phyloP scores from a whole-genome alignment of 2,797 vertebrate species.

The Notoglanidium macrostoma region DNA sequence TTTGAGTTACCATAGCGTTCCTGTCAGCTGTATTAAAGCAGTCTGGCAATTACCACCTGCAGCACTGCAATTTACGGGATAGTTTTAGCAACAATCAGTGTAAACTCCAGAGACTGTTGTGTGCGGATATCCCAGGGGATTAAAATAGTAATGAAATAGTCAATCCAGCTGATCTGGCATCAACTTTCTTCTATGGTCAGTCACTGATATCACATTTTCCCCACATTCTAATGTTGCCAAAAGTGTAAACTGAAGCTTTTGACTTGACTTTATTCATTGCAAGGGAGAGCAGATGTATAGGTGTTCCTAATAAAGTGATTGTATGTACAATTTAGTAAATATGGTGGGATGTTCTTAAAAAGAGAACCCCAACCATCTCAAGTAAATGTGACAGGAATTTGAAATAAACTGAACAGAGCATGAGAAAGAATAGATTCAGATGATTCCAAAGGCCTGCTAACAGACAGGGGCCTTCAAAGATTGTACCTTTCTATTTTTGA shows the following conservation, averaged over 20 bases:
- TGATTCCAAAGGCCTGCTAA: neutral
- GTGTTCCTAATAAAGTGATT: neutral
- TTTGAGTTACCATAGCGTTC: neutral
- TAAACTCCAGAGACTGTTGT: neutral
- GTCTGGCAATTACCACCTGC: neutral
- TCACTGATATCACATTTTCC: neutral
- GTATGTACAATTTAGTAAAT: neutral
- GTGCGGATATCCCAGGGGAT: neutral
- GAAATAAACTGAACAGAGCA: neutral
- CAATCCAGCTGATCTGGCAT: neutral
- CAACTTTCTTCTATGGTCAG: neutral
- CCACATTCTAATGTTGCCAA: neutral
- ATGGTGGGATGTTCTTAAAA: neutral
- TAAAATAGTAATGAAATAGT: neutral
- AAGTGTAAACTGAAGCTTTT: neutral
- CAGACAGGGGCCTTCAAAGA: neutral
- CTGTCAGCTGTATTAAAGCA: neutral
- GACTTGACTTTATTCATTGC: neutral
- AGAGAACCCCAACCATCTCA: neutral
- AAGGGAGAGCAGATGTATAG: conserved; percentile 2
- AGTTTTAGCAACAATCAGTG: neutral
- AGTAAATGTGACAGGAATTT: conserved; percentile 13
- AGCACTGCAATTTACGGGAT: neutral
- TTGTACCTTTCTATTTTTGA: neutral
- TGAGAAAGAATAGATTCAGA: neutral